phyloP scores from a whole-genome alignment of 2,797 vertebrate species.

The Coendou prehensilis region DNA sequence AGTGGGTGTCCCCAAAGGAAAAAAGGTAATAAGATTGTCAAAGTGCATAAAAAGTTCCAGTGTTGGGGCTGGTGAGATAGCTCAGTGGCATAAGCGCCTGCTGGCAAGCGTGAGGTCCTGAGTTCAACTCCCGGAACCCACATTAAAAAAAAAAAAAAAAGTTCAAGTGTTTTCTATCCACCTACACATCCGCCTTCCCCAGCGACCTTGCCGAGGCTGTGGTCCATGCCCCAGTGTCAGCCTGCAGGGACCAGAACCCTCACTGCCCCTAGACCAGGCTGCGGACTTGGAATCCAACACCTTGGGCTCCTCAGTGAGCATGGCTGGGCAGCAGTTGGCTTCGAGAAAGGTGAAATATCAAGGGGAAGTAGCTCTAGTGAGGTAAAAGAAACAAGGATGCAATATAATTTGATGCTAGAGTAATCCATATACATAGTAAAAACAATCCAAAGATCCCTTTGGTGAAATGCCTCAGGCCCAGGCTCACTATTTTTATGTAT shows the following conservation, averaged over 20 bases:
- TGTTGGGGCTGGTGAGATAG: not conserved
- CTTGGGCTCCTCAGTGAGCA: not conserved
- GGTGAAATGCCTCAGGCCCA: not conserved
- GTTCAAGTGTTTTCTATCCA: not conserved
- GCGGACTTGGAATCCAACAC: not conserved
- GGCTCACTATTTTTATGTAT: not conserved
- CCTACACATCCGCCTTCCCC: not conserved
- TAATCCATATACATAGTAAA: not conserved
- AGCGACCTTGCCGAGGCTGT: not conserved
- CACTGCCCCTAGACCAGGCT: not conserved
- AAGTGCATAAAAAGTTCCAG: not conserved
- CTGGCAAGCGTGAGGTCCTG: too few relatives aligned
- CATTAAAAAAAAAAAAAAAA: not conserved
- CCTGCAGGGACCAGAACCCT: not conserved
- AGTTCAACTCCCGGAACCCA: too few relatives aligned
- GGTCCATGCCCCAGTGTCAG: not conserved
- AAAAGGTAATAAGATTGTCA: slow-evolving; percentile 74
- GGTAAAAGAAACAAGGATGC: not conserved
- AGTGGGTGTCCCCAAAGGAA: slow-evolving; percentile 69
- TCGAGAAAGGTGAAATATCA: not conserved
- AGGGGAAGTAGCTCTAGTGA: not conserved
- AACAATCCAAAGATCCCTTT: not conserved
- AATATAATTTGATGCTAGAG: not conserved
- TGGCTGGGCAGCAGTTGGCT: not conserved
- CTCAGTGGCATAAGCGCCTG: too few relatives aligned